Percentiles rank a stretch among this genome's conserved stretches.
These are phyloP conservation scores for Chloropsis hardwickii DNA, from an alignment of 2,113 vertebrate genomes.

Conservation along the genomic window DNA sequence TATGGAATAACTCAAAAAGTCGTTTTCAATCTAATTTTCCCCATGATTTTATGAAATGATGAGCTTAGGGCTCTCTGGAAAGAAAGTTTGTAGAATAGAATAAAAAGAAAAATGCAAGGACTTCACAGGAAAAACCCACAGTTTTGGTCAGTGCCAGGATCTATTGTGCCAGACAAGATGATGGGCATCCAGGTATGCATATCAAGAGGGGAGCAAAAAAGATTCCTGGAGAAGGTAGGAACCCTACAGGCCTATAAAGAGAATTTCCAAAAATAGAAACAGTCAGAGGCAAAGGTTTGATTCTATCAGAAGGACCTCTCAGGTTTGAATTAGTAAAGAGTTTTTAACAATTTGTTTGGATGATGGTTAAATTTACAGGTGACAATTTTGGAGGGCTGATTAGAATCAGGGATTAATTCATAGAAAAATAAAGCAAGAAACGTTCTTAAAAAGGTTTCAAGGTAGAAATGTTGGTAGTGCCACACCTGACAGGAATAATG, in stretches of 20 bases:
- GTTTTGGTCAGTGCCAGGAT: background rate
- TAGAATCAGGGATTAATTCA: background rate
- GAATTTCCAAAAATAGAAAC: background rate
- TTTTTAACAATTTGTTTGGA: background rate
- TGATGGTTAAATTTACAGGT: background rate
- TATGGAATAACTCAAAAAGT: background rate
- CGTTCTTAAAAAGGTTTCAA: background rate
- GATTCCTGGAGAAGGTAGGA: background rate
- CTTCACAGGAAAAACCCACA: background rate
- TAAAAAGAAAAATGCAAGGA: background rate
- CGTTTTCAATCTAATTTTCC: background rate
- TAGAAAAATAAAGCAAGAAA: background rate
- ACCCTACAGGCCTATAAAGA: background rate
- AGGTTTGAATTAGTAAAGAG: background rate
- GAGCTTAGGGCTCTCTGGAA: background rate
- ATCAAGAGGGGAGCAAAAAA: background rate
- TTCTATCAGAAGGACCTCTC: background rate
- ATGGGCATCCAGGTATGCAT: background rate
- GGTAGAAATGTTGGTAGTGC: background rate
- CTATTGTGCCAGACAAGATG: background rate
- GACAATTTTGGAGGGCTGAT: background rate
- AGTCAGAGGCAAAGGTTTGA: background rate
- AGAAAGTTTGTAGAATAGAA: background rate
- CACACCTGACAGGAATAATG: background rate
- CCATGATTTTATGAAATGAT: background rate